Evolutionary conservation across 2,113 vertebrate genomes (phyloP), one percentile per base, ranked within the genome.

Genomic region (Psittacara wagleri): DNA sequence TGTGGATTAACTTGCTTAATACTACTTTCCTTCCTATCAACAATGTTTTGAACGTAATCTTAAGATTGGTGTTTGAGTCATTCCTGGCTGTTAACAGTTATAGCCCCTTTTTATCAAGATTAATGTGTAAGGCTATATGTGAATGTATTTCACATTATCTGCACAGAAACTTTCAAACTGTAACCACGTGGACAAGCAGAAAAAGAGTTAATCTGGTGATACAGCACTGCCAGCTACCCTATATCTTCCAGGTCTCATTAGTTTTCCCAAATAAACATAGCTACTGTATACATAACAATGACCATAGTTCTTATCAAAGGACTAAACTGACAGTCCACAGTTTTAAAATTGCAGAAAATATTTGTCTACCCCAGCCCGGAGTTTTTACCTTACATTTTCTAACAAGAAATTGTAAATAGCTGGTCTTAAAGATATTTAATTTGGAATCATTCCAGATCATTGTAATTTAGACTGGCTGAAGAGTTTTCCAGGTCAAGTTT

Each of bases 1-100:
- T 37, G 44, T 57, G 70, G 74, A 95, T 95, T 95, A 92, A 79
- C 8, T 87, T 85, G 51, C 70, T 89, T 73, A 92, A 94, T 91
- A 72, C 48, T 69, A 44, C 46, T 91, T 89, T 84, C 35, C 29
- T 95, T 72, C 43, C 77, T 57, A 44, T 51, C 20, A 78, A 75
- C 76, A 94, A 78, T 64, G 18, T 27, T 76, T 86, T 88, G 35
- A 84, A 84, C 20, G 27, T 46, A 87, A 79, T 95, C 81, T 69
- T 64, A n/a, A 82, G 48, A 82, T 87, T 75, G 81, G 35, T 52
- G n/a, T 61, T 73, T 72, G n/a, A 61, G 43, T 90, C 75, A 48
- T 87, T 86, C 61, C 66, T 55, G 43, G 25, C 25, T 89, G 31
- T 87, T 72, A 82, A 62, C 0, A 1, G 46, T 16, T 78, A 67